A percentile compares a stretch with the other conserved stretches of the same genome.
phyloP scores from a whole-genome alignment of 2,888 invertebrate species.

The Bruchidius siliquastri region DNA sequence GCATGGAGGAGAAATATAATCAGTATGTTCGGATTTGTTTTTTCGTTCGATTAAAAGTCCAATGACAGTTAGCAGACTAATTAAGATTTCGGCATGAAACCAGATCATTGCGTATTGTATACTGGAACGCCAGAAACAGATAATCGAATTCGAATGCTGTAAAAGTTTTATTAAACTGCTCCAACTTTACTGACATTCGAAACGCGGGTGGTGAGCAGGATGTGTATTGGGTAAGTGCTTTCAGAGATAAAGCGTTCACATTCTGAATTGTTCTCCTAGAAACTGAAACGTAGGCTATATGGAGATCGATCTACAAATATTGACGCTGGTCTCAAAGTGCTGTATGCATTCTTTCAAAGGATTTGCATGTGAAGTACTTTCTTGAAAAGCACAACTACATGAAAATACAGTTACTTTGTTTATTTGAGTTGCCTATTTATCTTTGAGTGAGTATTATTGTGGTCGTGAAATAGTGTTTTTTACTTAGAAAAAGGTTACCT shows the following conservation, averaged over 20 bases:
- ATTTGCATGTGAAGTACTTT: not conserved
- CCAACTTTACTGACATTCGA: not conserved
- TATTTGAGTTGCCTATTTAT: not conserved
- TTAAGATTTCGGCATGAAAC: not conserved
- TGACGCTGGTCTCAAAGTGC: not conserved
- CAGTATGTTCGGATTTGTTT: too few species aligned
- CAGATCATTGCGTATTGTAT: not conserved
- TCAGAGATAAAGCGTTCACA: not conserved
- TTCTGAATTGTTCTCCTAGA: not conserved
- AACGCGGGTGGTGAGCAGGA: not conserved
- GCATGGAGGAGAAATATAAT: too few species aligned
- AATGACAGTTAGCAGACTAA: not conserved
- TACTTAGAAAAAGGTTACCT: too few species aligned
- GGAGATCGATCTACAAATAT: not conserved
- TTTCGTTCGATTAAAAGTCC: not conserved
- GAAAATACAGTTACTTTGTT: not conserved
- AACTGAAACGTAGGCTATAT: not conserved
- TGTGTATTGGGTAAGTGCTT: not conserved
- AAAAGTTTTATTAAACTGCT: not conserved
- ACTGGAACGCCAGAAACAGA: not conserved
- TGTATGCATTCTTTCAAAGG: not conserved
- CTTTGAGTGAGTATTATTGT: too few species aligned
- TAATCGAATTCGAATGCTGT: not conserved
- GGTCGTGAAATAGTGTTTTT: too few species aligned
- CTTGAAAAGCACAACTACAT: not conserved